phyloP scores from a whole-genome alignment of 2,888 invertebrate genomes.

The Strigamia transsilvanica region DNA sequence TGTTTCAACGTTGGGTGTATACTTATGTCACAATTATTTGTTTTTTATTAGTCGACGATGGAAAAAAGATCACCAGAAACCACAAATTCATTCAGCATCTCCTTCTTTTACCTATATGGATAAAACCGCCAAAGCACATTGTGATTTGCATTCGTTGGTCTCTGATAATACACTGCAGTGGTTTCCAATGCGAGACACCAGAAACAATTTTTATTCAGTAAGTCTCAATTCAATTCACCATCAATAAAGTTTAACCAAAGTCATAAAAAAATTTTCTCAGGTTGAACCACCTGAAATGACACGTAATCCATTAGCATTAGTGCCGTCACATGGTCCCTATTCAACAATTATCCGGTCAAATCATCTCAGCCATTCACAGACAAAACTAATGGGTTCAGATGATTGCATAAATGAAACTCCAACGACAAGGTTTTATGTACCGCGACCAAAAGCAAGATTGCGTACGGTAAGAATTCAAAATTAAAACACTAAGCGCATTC shows the following conservation, averaged over 20 bases:
- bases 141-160: background rate
- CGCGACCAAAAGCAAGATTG: background rate
- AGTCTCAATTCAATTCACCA: background rate
- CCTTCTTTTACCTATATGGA: constrained; percentile 67
- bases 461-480: background rate
- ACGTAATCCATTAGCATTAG: constrained; percentile 5
- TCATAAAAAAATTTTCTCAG: background rate
- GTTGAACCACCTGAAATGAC: background rate
- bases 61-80: constrained; percentile 84
- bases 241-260: background rate
- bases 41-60: constrained; percentile 76
- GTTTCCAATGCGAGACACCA: background rate
- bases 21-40: background rate
- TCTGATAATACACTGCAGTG: constrained; percentile 17
- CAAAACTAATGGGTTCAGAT: constrained; percentile 22
- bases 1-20: background rate
- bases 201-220: constrained; percentile 5
- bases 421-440: constrained; percentile 1
- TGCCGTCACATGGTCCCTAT: background rate
- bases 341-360: constrained; percentile 4
- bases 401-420: constrained; percentile 11
- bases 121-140: constrained; percentile 31
- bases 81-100: constrained; percentile 68
- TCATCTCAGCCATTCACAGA: constrained; percentile 2
- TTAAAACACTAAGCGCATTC: too few species aligned